A percentile compares a stretch with the other conserved stretches of the same genome.
These are phyloP conservation scores for Drosophila sp. DNA, from an alignment of 1,140 invertebrate species.

Conservation along the genomic window DNA sequence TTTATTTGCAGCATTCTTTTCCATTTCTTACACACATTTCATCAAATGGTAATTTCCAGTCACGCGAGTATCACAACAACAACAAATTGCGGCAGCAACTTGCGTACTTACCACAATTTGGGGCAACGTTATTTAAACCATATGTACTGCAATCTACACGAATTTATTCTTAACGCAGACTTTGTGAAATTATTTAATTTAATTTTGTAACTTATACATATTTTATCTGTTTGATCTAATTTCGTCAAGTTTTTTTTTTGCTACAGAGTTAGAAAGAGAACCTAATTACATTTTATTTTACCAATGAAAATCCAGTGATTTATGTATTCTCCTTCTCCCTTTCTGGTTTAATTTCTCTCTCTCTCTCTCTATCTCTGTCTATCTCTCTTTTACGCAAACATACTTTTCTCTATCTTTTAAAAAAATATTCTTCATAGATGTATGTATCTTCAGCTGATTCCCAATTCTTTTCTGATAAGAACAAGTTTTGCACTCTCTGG, in stretches of 20 bases:
- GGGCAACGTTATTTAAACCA: slow-evolving; percentile 21
- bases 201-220: not conserved
- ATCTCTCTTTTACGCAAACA: not conserved
- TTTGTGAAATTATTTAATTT: not conserved
- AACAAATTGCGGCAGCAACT: slow-evolving; percentile 5
- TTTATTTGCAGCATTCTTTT: not conserved
- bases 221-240: not conserved
- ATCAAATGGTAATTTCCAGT: slow-evolving; percentile 45
- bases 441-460: too few species aligned
- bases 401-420: not conserved
- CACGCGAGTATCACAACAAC: slow-evolving; percentile 30
- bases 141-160: not conserved
- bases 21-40: slow-evolving; percentile 18
- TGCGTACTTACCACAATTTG: slow-evolving; percentile 22
- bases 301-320: not conserved
- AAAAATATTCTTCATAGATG: too few species aligned
- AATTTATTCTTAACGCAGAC: not conserved
- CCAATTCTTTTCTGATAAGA: too few species aligned
- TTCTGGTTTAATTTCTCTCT: not conserved
- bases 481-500: too few species aligned
- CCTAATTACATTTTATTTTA: not conserved
- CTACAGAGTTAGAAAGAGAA: too few species aligned
- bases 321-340: not conserved
- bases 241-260: not conserved
- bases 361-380: not conserved